Conservation (phyloP, 2,113 vertebrate genomes). For the Festucalex cinctus region DNA sequence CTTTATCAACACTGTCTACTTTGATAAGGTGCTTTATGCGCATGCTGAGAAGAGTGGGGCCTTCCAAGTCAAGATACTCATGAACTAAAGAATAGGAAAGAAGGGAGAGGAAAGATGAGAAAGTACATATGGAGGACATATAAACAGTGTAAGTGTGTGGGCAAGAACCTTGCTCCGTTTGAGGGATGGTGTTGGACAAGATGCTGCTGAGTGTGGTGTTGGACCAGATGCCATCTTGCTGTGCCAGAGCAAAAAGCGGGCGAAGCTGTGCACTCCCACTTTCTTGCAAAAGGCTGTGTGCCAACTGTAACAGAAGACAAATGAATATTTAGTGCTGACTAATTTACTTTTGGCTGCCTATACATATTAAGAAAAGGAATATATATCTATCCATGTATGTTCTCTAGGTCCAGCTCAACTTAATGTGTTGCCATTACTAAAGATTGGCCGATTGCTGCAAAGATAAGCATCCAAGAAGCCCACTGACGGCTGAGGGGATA, state of each 20-base stretch:
- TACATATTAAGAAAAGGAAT: background rate
- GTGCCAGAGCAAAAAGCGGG: conserved; percentile 83
- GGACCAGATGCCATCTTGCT: conserved; percentile 90
- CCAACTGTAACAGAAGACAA: conserved; percentile 73
- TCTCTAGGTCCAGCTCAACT: background rate
- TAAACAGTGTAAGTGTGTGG: background rate
- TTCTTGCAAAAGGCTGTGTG: conserved; percentile 89
- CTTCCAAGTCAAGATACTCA: conserved; percentile 87
- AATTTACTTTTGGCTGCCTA: background rate
- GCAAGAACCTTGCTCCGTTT: conserved; percentile 83
- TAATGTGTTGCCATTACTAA: background rate
- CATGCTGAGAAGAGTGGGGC: conserved; percentile 91
- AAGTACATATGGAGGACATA: background rate
- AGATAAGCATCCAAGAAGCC: conserved; percentile 22
- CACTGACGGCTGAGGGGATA: conserved; percentile 16
- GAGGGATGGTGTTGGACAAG: conserved; percentile 83
- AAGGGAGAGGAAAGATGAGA: background rate
- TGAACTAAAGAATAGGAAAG: conserved; percentile 72
- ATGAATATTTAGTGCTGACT: conserved; percentile 20
- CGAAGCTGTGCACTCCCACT: conserved; percentile 87
- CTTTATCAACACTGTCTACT: conserved; percentile 84
- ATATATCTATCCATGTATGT: background rate
- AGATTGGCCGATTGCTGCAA: conserved; percentile 14
- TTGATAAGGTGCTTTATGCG: conserved; percentile 97
- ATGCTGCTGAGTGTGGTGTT: conserved; percentile 84